Conservation (phyloP, 2,888 invertebrate genomes). For the Parnassius apollo region DNA sequence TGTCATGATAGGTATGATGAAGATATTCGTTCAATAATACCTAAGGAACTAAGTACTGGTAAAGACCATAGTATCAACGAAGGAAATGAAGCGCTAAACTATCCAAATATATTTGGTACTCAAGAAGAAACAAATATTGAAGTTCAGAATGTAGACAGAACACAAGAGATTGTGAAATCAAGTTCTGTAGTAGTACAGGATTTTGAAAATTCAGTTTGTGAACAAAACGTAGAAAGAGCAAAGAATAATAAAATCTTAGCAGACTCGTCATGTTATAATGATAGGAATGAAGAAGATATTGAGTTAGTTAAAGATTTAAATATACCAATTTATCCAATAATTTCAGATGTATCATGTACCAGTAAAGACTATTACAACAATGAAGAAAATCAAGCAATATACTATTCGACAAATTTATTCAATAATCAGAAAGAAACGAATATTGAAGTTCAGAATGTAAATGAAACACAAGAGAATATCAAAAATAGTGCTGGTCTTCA, state of each 20-base stretch:
- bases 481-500: conserved; percentile 45
- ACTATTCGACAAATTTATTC: background rate
- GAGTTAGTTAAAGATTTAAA: background rate
- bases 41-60: background rate
- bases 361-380: background rate
- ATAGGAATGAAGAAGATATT: background rate
- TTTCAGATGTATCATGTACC: no score
- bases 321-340: background rate
- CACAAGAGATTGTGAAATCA: no score
- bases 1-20: background rate
- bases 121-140: background rate
- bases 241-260: conserved; percentile 1
- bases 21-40: background rate
- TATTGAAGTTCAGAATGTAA: background rate
- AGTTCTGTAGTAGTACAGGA: conserved; percentile 51
- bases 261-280: background rate
- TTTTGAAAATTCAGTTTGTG: conserved; percentile 49
- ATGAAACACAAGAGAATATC: background rate
- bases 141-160: background rate
- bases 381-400: background rate
- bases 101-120: background rate
- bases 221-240: conserved; percentile 19
- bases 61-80: background rate
- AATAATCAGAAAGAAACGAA: background rate
- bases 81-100: background rate